Conservation (phyloP, 2,888 invertebrate species). For the Heteromurus nitidus region DNA sequence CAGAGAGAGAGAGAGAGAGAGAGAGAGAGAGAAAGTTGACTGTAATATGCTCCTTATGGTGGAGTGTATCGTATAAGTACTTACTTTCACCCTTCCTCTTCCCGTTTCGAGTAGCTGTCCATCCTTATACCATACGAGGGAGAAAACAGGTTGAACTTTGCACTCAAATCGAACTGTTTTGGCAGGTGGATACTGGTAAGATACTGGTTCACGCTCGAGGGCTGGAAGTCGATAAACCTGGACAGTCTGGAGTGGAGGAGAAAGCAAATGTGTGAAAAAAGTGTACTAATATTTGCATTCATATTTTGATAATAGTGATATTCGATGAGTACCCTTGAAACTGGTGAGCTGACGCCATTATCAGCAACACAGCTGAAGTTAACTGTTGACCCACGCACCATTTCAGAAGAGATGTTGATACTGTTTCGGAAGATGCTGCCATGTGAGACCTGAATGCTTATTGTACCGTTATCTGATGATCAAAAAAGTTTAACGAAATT, state of each 20-base stretch:
- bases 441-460: slow-evolving; percentile 59
- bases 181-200: slow-evolving; percentile 68
- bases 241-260: slow-evolving; percentile 47
- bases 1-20: too few relatives aligned
- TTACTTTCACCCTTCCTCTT: slow-evolving; percentile 70
- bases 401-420: slow-evolving; percentile 62
- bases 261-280: background rate
- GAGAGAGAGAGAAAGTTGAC: too few relatives aligned
- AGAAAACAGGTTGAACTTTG: slow-evolving; percentile 66
- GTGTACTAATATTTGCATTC: background rate
- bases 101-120: slow-evolving; percentile 70
- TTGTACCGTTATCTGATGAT: slow-evolving; percentile 42
- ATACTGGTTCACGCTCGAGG: slow-evolving; percentile 58
- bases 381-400: slow-evolving; percentile 29
- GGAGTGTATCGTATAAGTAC: too few relatives aligned
- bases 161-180: slow-evolving; percentile 71
- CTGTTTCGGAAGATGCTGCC: slow-evolving; percentile 64
- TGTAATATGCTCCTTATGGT: too few relatives aligned
- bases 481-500: background rate
- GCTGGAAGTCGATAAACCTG: slow-evolving; percentile 68
- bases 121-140: slow-evolving; percentile 72
- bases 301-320: too few relatives aligned
- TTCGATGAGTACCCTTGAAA: slow-evolving; percentile 69
- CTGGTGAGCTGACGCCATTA: slow-evolving; percentile 62
- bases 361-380: slow-evolving; percentile 69